These are phyloP conservation scores for Diadumene lineata DNA, from an alignment of 92 coral and sea anemone genomes.

Conservation along the genomic window DNA sequence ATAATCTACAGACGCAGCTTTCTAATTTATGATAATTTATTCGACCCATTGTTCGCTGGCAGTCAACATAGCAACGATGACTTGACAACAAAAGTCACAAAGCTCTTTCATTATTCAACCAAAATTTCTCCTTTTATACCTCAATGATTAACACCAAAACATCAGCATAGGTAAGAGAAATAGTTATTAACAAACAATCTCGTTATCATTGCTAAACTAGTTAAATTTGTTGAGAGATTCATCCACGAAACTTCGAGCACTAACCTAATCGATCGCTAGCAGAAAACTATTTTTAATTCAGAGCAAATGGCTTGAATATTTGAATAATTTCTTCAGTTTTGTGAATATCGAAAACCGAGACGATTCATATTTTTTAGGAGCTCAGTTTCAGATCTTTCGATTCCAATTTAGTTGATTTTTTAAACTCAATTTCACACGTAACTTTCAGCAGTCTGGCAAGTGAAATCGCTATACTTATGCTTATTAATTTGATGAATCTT, in stretches of 20 bases:
- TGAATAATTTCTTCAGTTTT: neutral
- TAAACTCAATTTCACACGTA: no score
- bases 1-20: neutral
- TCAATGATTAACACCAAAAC: neutral
- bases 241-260: no score
- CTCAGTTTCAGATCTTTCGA: no score
- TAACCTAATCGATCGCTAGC: no score
- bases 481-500: neutral
- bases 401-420: no score
- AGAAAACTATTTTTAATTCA: no score
- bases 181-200: neutral
- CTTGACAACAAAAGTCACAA: conserved; percentile 10
- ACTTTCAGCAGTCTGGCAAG: no score
- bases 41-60: conserved; percentile 2
- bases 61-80: conserved; percentile 12
- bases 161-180: neutral
- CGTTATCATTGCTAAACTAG: neutral
- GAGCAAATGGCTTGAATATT: neutral
- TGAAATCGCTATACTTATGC: neutral
- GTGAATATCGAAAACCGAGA: no score
- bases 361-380: no score
- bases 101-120: neutral
- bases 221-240: no score
- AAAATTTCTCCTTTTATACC: neutral
- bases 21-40: conserved; percentile 11